phyloP scores from a whole-genome alignment of 2,888 invertebrate genomes.

The Athalia rosae region DNA sequence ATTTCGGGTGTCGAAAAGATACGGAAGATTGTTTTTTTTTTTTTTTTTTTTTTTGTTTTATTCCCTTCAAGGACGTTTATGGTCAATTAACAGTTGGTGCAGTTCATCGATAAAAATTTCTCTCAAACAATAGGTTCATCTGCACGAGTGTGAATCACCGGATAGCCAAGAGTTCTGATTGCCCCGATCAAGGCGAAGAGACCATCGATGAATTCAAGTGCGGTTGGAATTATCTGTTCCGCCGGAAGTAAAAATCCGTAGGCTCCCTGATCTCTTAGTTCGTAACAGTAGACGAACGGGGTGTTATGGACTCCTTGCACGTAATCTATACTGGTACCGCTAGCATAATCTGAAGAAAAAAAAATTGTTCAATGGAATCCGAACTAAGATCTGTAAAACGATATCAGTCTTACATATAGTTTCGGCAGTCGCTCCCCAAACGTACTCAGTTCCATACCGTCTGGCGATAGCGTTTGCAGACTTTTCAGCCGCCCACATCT shows the following conservation, averaged over 20 bases:
- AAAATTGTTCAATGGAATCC: not conserved
- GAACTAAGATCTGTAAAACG: not conserved
- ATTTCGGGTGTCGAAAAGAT: no score
- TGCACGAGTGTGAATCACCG: conserved; percentile 17
- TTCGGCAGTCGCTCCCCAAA: conserved; percentile 65
- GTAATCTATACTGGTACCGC: conserved; percentile 81
- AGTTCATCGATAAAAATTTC: not conserved
- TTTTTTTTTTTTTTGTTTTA: not conserved
- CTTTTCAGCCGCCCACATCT: conserved; percentile 59
- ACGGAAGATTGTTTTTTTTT: not conserved
- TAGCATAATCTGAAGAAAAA: conserved; percentile 74
- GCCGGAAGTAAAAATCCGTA: conserved; percentile 78
- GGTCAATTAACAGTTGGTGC: not conserved
- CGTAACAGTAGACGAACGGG: conserved; percentile 79
- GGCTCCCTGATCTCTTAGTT: conserved; percentile 77
- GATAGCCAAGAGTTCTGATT: conserved; percentile 36
- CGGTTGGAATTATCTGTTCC: conserved; percentile 75
- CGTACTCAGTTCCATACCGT: conserved; percentile 61
- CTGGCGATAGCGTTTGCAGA: conserved; percentile 65
- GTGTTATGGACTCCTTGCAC: conserved; percentile 77
- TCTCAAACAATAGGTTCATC: not conserved
- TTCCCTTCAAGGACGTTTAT: not conserved
- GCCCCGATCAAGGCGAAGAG: conserved; percentile 59
- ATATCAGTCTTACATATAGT: conserved; percentile 30
- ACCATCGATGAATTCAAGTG: conserved; percentile 73